Percentiles rank a stretch among this genome's conserved stretches.
Conservation (phyloP, 2,797 vertebrate genomes). For the Pitangus sulphuratus region DNA sequence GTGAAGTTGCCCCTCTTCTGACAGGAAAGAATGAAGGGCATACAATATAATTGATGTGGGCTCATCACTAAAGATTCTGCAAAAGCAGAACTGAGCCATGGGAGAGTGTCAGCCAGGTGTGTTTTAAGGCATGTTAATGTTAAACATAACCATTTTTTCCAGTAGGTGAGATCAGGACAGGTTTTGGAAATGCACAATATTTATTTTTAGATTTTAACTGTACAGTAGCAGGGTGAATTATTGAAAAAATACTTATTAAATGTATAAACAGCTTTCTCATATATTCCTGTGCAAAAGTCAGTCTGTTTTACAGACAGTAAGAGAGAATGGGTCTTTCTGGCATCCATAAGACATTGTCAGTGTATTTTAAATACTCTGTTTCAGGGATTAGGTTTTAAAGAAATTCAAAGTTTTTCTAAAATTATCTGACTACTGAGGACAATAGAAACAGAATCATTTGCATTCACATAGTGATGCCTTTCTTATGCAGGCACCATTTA, state of each 20-base stretch:
- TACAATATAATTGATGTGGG: neutral
- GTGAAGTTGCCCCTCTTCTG: neutral
- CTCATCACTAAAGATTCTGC: neutral
- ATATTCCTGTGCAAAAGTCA: neutral
- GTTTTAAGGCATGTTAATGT: neutral
- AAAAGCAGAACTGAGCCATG: neutral
- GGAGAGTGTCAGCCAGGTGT: neutral
- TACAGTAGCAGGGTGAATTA: neutral
- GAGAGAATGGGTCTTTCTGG: neutral
- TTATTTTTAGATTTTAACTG: neutral
- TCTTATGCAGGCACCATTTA: neutral
- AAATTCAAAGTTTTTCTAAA: neutral
- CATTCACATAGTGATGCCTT: neutral
- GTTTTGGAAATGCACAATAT: neutral
- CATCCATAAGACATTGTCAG: neutral
- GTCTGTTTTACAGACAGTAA: neutral
- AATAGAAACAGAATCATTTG: neutral
- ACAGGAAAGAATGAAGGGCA: neutral
- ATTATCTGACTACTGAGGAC: neutral
- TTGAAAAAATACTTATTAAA: slow-evolving; percentile 10
- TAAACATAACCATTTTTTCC: neutral
- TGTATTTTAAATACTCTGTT: neutral
- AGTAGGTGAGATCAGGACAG: neutral
- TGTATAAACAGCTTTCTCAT: neutral
- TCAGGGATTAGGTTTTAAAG: neutral